Percentiles rank a stretch among this genome's conserved stretches.
These are phyloP conservation scores for Sprattus sprattus DNA, from an alignment of 2,113 vertebrate species.

Conservation along the genomic window DNA sequence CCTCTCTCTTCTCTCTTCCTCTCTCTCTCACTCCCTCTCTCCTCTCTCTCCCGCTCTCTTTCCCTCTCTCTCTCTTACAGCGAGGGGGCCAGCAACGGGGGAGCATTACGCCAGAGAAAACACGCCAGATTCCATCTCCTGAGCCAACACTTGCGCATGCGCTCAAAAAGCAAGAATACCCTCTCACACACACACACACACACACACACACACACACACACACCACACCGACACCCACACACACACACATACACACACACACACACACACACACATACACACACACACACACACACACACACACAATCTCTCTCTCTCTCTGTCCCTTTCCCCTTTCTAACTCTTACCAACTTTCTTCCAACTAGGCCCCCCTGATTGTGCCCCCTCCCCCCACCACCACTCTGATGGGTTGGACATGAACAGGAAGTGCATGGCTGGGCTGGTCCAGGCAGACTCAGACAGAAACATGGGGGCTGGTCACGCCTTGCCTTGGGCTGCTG, in stretches of 20 bases:
- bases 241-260: not conserved
- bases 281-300: too few relatives aligned
- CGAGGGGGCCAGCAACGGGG: constrained; percentile 49
- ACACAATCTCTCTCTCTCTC: not conserved
- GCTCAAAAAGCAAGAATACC: not conserved
- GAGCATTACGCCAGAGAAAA: constrained; percentile 48
- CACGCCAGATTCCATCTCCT: constrained; percentile 49
- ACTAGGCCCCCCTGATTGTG: not conserved
- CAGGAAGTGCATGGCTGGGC: constrained; percentile 27
- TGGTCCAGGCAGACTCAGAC: not conserved
- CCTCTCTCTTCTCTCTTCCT: constrained; percentile 14
- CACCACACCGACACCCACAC: too few relatives aligned
- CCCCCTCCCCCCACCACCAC: not conserved
- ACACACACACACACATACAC: not conserved
- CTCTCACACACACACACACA: not conserved
- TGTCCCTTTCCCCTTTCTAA: not conserved
- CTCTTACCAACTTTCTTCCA: not conserved
- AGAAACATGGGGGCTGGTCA: not conserved
- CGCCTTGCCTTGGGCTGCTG: not conserved
- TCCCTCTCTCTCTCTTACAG: constrained; percentile 32
- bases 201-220: not conserved
- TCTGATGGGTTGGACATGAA: constrained; percentile 35
- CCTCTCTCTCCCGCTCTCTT: constrained; percentile 10
- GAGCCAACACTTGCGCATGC: constrained; percentile 42
- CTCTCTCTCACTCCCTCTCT: constrained; percentile 26